These are phyloP conservation scores for Leucopsar rothschildi DNA, from an alignment of 2,113 vertebrate species.

Conservation along the genomic window DNA sequence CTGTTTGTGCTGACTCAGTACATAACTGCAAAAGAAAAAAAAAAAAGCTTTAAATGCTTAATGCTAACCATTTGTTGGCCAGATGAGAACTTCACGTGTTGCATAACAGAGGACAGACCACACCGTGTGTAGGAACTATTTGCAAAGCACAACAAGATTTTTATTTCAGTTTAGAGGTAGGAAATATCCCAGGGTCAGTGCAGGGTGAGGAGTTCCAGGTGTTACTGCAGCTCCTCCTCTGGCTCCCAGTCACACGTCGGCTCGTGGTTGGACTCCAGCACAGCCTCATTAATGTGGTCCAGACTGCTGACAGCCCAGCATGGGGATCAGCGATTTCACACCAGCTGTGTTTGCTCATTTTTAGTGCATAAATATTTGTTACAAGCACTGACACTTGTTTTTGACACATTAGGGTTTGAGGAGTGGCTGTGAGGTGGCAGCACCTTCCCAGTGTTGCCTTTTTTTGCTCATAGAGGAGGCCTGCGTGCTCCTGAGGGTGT, in stretches of 20 bases:
- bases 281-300: background rate
- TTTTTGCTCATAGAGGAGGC: background rate
- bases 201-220: background rate
- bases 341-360: background rate
- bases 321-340: background rate
- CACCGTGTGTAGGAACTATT: background rate
- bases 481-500: background rate
- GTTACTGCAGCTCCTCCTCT: background rate
- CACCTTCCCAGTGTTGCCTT: background rate
- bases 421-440: background rate
- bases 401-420: background rate
- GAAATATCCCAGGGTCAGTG: background rate
- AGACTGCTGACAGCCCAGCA: background rate
- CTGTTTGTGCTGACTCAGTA: slow-evolving; percentile 30
- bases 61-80: background rate
- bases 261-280: background rate
- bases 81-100: background rate
- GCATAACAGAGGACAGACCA: background rate
- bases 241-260: background rate
- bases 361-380: background rate
- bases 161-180: background rate
- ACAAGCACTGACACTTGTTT: background rate
- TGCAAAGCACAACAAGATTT: background rate
- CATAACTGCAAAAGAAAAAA: background rate
- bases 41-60: background rate